Evolutionary conservation across 2,888 invertebrate species (phyloP).

Genomic region (Cephus nigrinus): DNA sequence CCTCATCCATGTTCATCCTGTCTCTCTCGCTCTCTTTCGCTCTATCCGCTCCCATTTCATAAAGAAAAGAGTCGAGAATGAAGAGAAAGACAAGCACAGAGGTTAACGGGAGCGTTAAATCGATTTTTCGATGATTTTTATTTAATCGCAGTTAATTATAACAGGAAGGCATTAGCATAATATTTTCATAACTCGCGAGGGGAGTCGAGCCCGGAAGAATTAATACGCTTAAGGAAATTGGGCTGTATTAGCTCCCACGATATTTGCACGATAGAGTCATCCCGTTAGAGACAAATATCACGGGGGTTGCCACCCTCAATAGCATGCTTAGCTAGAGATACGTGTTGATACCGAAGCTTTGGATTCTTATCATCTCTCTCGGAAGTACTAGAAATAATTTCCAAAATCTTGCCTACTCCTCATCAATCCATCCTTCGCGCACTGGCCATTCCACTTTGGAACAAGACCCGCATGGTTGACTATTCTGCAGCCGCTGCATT

Average conservation of each 20-base stretch:
- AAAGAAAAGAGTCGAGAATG: no score
- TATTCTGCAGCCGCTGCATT: not conserved
- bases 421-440: not conserved
- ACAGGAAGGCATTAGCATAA: not conserved
- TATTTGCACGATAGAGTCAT: no score
- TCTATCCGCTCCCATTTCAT: slow-evolving; percentile 1
- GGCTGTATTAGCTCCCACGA: not conserved
- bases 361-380: not conserved
- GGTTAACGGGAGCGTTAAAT: slow-evolving; percentile 8
- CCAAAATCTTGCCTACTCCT: not conserved
- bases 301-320: no score
- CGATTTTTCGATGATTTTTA: slow-evolving; percentile 36
- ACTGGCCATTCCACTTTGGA: not conserved
- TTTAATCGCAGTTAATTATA: slow-evolving; percentile 26
- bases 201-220: not conserved
- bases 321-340: no score
- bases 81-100: not conserved
- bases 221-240: not conserved
- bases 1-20: not conserved
- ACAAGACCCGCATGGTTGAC: not conserved
- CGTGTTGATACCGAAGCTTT: not conserved
- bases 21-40: not conserved
- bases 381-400: not conserved
- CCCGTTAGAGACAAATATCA: no score
- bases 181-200: slow-evolving; percentile 2